Evolutionary conservation across 2,113 vertebrate species (phyloP), one percentile per base, ranked within the genome.

Genomic region (Cettia cetti): DNA sequence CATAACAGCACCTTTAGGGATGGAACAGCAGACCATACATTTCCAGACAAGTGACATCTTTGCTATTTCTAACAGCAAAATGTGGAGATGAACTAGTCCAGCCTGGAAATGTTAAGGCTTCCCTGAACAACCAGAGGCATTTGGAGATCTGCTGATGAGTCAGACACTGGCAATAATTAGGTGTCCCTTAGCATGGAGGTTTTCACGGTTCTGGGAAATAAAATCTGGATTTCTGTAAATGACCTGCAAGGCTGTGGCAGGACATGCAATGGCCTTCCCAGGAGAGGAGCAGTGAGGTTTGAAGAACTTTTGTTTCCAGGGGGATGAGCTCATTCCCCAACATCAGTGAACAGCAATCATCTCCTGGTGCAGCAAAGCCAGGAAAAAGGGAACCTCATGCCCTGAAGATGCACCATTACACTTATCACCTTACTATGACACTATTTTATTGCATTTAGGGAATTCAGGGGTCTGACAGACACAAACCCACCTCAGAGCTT

Each of bases 21-120:
- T 45, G 70, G 79, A 95, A 89, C 60, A 86, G 88, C 54, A 75
- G 59, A 84, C 85, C 94, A 65, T 94, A 86, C 91, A 97, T 96
- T 97, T 90, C 89, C 78, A 96, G 79, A 87, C 95, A 95, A 97
- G 91, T 96, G 94, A 96, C 91, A 96, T 94, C 96, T 96, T 94
- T 91, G 93, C 92, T 91, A 74, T 97, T 97, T 97, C 94, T 92
- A 96, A 85, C 77, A 92, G 91, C 19, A 6, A 69, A 65, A 53
- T 82, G 70, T 76, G 63, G 93, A 94, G 94, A 94, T 44, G 70
- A 92, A 15, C 86, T 70, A 61, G 85, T 77, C 93, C 83, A 79
- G 86, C 82, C 94, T 80, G 91, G 89, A 92, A 95, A 94, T 79
- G 80, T 65, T 90, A 31, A 89, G 71, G 78, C 6, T 63, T 54